phyloP scores from a whole-genome alignment of 2,797 vertebrate genomes.

The Glyptemys insculpta region DNA sequence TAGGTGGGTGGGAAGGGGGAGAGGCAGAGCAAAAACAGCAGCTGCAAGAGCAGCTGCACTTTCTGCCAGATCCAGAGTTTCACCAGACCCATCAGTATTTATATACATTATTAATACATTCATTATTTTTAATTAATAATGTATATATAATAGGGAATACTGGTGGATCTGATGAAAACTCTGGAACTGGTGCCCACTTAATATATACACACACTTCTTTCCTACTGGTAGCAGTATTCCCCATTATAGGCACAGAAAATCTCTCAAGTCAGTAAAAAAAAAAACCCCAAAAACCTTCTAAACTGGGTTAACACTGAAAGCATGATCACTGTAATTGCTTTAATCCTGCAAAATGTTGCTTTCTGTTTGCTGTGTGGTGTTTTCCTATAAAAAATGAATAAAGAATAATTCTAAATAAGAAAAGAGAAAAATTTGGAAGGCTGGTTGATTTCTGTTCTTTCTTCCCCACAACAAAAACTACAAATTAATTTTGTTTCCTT shows the following conservation, averaged over 20 bases:
- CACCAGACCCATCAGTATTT: conserved; percentile 20
- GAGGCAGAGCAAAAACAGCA: background rate
- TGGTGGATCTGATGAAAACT: conserved; percentile 34
- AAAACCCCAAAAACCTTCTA: background rate
- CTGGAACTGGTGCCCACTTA: conserved; percentile 4
- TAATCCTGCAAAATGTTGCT: conserved; percentile 45
- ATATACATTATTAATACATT: conserved; percentile 41
- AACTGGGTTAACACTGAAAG: conserved; percentile 40
- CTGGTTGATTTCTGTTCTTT: conserved; percentile 50
- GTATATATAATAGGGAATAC: background rate
- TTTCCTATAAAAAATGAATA: conserved; percentile 68
- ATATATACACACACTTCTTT: background rate
- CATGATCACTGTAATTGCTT: conserved; percentile 23
- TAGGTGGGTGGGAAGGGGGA: background rate
- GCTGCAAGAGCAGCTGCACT: background rate
- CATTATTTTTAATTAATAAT: conserved; percentile 32
- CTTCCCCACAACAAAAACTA: conserved; percentile 60
- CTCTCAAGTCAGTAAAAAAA: background rate
- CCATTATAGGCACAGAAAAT: background rate
- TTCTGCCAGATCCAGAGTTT: background rate
- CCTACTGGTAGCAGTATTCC: conserved; percentile 1
- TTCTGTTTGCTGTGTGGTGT: conserved; percentile 48
- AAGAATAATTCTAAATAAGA: conserved; percentile 73
- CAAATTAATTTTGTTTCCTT: conserved; percentile 71
- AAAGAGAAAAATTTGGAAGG: conserved; percentile 68